Evolutionary conservation across 2,797 vertebrate genomes (phyloP), one percentile per base, ranked within the genome.

Genomic region (Onychomys leucogaster): DNA sequence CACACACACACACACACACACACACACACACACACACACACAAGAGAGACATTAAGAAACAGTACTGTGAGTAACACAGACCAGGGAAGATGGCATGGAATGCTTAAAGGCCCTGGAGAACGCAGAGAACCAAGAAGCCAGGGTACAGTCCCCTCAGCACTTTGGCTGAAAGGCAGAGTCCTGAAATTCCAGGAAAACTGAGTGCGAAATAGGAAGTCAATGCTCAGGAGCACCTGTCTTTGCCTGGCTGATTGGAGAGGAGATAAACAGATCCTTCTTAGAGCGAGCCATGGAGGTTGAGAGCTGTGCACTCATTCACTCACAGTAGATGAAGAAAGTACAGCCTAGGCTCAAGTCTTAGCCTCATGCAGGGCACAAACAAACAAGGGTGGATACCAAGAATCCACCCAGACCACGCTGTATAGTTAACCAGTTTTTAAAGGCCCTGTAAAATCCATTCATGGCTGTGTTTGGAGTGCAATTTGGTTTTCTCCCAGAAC

Each of bases 61-160:
- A 46, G 23, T 10, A 3, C 2, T 6, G 1, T 34, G n/a, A 63
- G 19, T 25, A 1, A 69, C 52, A 37, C 3, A 8, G 9, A 1
- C 6, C 19, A 19, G 27, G 8, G 32, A n/a, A 83, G 63, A n/a
- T 6, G n/a, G 61, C 32, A 27, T 16, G 25, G n/a, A 0, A 17
- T 12, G 41, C 52, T 37, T 5, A 41, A 49, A 16, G 76, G 13
- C 10, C 6, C n/a, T 29, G 6, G 27, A n/a, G n/a, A 76, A 46
- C 1, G 9, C 4, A 52, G 21, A 23, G 55, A 87, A 46, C 52
- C 46, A 16, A 34, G 5, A 19, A 10, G 27, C 10, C 32, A n/a
- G 9, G 0, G 12, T 21, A 11, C 0, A 6, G 29, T 10, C 0
- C 1, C 25, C 67, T 52, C 19, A 14, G 1, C 0, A 0, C 9